Evolutionary conservation across 2,797 vertebrate genomes (phyloP), one percentile per base, ranked within the genome.

Genomic region (Trachurus trachurus): DNA sequence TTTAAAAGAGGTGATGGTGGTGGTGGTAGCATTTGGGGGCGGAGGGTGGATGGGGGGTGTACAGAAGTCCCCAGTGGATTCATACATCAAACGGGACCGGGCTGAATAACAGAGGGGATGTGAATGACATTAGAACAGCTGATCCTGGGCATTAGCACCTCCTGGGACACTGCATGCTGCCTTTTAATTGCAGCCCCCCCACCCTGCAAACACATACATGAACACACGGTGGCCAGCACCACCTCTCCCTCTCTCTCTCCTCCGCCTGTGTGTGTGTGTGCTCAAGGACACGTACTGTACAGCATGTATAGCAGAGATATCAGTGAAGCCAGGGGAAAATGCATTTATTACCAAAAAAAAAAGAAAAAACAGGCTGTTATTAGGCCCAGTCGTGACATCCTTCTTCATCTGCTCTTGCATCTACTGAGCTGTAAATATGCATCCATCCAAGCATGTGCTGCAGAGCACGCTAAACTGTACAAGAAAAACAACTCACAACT

Each of bases 91-190:
- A 88, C 72, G 60, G 71, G 72, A 77, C 39, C 39, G 94, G 94
- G 26, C 93, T 90, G 95, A 94, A 93, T 90, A 91, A 94, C 94
- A 96, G 94, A 91, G 94, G 95, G 95, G 95, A 94, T 91, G 90
- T 78, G 94, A 94, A 93, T 95, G 93, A 93, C 94, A 94, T 95
- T 93, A 95, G 94, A 95, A 94, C 96, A 95, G 96, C 96, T 94
- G 96, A 97, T 95, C 94, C 95, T 71, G 87, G 85, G 84, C 88
- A 89, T 88, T 86, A 92, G 88, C 88, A 80, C 85, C 92, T 89
- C 85, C 39, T 57, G 92, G 90, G 88, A 92, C 87, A 1, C 87
- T 29, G 87, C 90, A 81, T 71, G 88, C 80, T 79, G 80, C 85
- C 88, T 90, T 92, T 94, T 94, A 94, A 95, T 95, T 94, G 93